Evolutionary conservation across 35 echinoderm and acorn worm species (phyloP).

Genomic region (Apostichopus japonicus): DNA sequence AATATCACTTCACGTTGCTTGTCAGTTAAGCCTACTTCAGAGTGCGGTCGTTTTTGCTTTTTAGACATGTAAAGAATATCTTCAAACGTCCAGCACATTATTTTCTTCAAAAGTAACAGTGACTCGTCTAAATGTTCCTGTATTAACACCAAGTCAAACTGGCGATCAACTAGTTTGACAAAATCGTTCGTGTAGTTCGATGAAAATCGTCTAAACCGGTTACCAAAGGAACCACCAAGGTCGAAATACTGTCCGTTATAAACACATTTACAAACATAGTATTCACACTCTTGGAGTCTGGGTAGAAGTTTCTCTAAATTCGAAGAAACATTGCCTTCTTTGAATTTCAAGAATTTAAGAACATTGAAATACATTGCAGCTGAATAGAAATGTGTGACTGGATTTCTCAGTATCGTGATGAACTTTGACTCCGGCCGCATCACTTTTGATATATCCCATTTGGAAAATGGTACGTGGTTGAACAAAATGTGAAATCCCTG

Average conservation of each 20-base stretch:
- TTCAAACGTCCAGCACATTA: slow-evolving; percentile 60
- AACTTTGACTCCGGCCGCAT: slow-evolving; percentile 34
- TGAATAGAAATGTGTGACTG: slow-evolving; percentile 43
- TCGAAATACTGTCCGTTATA: slow-evolving; percentile 51
- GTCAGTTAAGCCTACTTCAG: not conserved
- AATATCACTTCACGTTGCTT: slow-evolving; percentile 11
- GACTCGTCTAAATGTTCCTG: slow-evolving; percentile 65
- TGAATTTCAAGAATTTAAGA: not conserved
- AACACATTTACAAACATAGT: not conserved
- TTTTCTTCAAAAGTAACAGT: slow-evolving; percentile 45
- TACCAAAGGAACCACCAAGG: slow-evolving; percentile 6
- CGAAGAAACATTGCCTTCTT: not conserved
- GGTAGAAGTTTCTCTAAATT: not conserved
- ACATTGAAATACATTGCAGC: slow-evolving; percentile 18
- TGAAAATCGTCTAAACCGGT: not conserved
- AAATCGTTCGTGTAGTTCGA: no score
- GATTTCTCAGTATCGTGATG: slow-evolving; percentile 48
- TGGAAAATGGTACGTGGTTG: slow-evolving; percentile 54
- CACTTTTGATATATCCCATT: not conserved
- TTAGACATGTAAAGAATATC: slow-evolving; percentile 54
- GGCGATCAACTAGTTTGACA: not conserved
- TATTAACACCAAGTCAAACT: slow-evolving; percentile 60
- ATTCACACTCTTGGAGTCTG: not conserved
- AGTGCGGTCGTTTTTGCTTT: not conserved
- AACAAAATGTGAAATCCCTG: slow-evolving; percentile 32